A percentile compares a stretch with the other conserved stretches of the same genome.
Conservation (phyloP, 2,888 invertebrate species). For the Callosobruchus maculatus region DNA sequence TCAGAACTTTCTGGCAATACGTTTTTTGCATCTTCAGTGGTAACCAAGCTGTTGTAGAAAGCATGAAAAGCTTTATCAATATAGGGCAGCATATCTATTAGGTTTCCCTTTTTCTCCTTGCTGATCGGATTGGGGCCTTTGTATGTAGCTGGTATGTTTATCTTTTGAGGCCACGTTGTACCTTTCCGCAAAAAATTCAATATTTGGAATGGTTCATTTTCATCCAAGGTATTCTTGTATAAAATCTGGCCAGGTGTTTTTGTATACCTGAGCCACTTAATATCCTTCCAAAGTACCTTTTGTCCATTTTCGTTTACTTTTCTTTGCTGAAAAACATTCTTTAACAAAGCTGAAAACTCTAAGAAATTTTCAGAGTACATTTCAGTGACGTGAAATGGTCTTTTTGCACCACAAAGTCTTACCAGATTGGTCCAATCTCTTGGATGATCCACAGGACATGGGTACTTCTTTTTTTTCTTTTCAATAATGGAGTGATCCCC, state of each 20-base stretch:
- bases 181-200: background rate
- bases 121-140: no score
- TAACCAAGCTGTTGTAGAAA: no score
- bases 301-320: constrained; percentile 2
- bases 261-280: constrained; percentile 9
- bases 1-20: no score
- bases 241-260: constrained; percentile 5
- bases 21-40: no score
- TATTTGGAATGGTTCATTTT: constrained; percentile 6
- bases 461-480: constrained; percentile 13
- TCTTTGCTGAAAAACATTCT: background rate
- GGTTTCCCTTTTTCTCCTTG: no score
- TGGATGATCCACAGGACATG: constrained; percentile 13
- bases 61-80: no score
- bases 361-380: constrained; percentile 8
- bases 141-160: background rate
- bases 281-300: constrained; percentile 4
- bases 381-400: constrained; percentile 5
- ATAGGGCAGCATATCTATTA: no score
- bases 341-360: constrained; percentile 9
- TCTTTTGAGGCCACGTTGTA: background rate
- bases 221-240: constrained; percentile 4
- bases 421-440: constrained; percentile 18
- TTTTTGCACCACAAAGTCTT: background rate
- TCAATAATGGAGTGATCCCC: constrained; percentile 17